Evolutionary conservation across 2,113 vertebrate species (phyloP).

Genomic region (Cyphomyrus plagiostoma): DNA sequence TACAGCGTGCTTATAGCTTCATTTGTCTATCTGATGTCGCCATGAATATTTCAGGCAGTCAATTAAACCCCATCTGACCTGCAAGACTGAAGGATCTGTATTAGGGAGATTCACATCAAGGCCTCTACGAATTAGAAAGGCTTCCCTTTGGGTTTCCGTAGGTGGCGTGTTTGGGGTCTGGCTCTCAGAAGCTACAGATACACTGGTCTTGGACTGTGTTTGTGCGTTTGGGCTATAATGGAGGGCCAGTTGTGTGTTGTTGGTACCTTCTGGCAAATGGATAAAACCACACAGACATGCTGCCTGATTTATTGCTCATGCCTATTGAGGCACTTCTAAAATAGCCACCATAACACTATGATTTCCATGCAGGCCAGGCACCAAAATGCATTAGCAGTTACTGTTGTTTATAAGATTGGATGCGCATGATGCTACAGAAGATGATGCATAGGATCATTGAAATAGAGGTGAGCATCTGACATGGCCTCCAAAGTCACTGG

Average conservation of each 20-base stretch:
- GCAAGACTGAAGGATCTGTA: conserved; percentile 26
- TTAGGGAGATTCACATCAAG: background rate
- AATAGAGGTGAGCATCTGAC: background rate
- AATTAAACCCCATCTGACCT: conserved; percentile 67
- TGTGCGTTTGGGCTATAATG: background rate
- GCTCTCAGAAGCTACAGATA: background rate
- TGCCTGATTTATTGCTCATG: background rate
- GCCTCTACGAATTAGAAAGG: background rate
- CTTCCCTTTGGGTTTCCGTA: background rate
- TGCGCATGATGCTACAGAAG: background rate
- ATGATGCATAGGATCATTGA: background rate
- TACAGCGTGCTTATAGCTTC: conserved; percentile 66
- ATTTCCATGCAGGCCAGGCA: background rate
- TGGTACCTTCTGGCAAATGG: background rate
- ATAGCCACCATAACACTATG: background rate
- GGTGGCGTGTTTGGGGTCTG: background rate
- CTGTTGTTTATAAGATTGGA: background rate
- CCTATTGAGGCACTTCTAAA: background rate
- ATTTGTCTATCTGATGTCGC: conserved; percentile 63
- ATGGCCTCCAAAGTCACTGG: background rate
- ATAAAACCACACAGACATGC: background rate
- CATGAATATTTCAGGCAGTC: conserved; percentile 68
- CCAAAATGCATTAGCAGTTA: background rate
- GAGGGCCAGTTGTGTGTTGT: background rate
- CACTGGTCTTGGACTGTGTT: background rate